phyloP scores from a whole-genome alignment of 2,113 vertebrate genomes.

The Rhinolophus ferrumequinum region DNA sequence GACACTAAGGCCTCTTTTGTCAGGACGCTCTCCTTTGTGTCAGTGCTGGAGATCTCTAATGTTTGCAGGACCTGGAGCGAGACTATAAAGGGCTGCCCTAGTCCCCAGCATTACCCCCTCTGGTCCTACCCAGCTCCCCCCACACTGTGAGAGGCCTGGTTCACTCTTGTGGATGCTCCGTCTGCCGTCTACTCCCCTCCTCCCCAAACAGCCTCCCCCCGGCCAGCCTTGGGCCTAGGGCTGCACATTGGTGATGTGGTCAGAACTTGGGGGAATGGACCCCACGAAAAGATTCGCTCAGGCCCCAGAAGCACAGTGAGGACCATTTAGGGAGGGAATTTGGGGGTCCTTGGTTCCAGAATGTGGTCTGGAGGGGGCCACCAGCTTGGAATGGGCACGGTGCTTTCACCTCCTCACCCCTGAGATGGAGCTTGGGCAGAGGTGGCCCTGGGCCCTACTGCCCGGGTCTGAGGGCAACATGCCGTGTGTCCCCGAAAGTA shows the following conservation, averaged over 20 bases:
- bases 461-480: not conserved
- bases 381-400: too few species aligned
- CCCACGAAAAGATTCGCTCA: not conserved
- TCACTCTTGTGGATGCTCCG: not conserved
- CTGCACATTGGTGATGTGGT: not conserved
- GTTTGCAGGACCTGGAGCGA: not conserved
- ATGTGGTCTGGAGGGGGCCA: not conserved
- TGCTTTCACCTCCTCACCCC: not conserved
- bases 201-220: fast-evolving
- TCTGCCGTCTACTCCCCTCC: not conserved
- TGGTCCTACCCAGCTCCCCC: not conserved
- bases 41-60: not conserved
- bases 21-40: not conserved
- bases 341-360: not conserved
- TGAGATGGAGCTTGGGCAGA: not conserved
- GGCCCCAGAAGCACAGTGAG: not conserved
- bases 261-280: not conserved
- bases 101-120: not conserved
- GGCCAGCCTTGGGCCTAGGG: not conserved
- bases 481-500: too few species aligned
- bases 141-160: not conserved
- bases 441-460: fast-evolving
- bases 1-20: too few species aligned
- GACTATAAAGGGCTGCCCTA: not conserved
- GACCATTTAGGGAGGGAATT: not conserved